These are phyloP conservation scores for Heteronetta atricapilla DNA, from an alignment of 2,113 vertebrate genomes.

Conservation along the genomic window DNA sequence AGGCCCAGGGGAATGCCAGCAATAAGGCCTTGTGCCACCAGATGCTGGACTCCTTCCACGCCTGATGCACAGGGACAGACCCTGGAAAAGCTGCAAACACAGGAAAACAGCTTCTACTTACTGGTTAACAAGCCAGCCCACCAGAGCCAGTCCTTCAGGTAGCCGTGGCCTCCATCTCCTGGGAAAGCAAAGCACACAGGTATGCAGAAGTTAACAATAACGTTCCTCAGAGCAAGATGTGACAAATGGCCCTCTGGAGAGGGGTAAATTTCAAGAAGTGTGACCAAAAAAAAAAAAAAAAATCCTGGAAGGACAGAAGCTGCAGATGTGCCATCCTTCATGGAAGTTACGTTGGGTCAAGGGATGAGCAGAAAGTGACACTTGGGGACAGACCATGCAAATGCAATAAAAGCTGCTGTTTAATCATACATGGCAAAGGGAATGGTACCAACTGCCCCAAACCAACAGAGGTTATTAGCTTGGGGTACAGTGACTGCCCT, in stretches of 20 bases:
- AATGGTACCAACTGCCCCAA: background rate
- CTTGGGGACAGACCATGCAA: background rate
- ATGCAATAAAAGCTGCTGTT: background rate
- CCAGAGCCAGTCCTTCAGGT: conserved; percentile 95
- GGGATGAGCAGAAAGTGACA: background rate
- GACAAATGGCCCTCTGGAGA: background rate
- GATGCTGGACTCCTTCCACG: background rate
- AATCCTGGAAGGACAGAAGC: background rate
- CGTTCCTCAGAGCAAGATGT: background rate
- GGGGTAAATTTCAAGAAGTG: background rate
- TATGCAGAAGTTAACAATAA: background rate
- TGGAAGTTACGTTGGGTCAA: background rate
- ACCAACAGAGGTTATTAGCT: rapidly evolving
- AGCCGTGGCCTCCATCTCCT: conserved; percentile 94
- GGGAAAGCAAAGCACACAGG: conserved; percentile 2
- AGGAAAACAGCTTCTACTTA: conserved; percentile 73
- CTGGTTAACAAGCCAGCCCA: conserved; percentile 95
- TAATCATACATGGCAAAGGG: background rate
- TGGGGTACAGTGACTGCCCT: background rate
- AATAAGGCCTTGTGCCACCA: background rate
- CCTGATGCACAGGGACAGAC: background rate
- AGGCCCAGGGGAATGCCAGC: background rate
- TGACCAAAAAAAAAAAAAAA: background rate
- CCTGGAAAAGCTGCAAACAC: background rate
- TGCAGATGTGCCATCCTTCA: rapidly evolving